Percentiles rank a stretch among this genome's conserved stretches.
Evolutionary conservation across 2,113 vertebrate species (phyloP).

Genomic region (Tor tambroides): DNA sequence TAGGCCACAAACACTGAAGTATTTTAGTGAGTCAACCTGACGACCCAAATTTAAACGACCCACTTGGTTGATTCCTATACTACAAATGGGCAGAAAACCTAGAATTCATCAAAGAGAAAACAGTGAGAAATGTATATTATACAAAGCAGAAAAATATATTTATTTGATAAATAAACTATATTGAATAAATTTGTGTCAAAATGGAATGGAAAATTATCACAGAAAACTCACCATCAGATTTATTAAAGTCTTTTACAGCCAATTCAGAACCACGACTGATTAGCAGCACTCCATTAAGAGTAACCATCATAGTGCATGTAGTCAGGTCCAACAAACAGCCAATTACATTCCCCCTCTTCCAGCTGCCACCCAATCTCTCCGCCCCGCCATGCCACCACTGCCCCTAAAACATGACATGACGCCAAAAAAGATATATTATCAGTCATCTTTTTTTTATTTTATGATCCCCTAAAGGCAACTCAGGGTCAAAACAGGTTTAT

Average conservation of each 20-base stretch:
- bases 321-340: slow-evolving; percentile 91
- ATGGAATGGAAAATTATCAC: not conserved
- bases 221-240: slow-evolving; percentile 80
- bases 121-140: not conserved
- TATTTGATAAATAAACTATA: not conserved
- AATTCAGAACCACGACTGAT: slow-evolving; percentile 90
- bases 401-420: slow-evolving; percentile 74
- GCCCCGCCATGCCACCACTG: slow-evolving; percentile 89
- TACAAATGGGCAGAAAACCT: slow-evolving; percentile 91
- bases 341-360: slow-evolving; percentile 88
- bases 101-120: slow-evolving; percentile 24
- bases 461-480: not conserved
- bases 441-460: not conserved
- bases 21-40: slow-evolving; percentile 84
- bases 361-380: slow-evolving; percentile 86
- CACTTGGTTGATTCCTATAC: slow-evolving; percentile 87
- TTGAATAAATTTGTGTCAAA: not conserved
- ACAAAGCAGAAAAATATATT: not conserved
- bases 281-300: slow-evolving; percentile 91
- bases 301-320: slow-evolving; percentile 90
- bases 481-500: not conserved
- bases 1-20: slow-evolving; percentile 87
- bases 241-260: slow-evolving; percentile 89
- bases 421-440: not conserved
- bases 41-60: slow-evolving; percentile 91